Conservation (phyloP, 2,113 vertebrate species). For the Pyxicephalus adspersus region DNA sequence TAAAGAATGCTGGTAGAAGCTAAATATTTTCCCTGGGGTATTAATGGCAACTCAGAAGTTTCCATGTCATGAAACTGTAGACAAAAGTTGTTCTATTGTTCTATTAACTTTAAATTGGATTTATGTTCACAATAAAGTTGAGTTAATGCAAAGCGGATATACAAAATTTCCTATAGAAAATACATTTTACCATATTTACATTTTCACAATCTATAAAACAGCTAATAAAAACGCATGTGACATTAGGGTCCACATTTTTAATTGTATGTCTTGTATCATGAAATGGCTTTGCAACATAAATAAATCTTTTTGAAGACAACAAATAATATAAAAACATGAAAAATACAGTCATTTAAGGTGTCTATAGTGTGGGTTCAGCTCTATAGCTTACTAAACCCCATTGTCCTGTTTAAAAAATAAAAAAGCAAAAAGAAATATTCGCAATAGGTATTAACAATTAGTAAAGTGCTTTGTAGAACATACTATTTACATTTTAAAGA, state of each 20-base stretch:
- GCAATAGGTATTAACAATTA: conserved; percentile 63
- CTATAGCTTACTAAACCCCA: conserved; percentile 12
- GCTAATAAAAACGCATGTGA: background rate
- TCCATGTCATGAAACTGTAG: too few species aligned
- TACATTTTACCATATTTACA: too few species aligned
- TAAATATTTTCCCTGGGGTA: too few species aligned
- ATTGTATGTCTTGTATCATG: conserved; percentile 15
- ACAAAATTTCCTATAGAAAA: too few species aligned
- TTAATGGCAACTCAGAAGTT: too few species aligned
- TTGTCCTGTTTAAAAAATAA: conserved; percentile 18
- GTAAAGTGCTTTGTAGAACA: conserved; percentile 89
- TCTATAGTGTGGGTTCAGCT: conserved; percentile 63
- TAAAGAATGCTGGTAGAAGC: too few species aligned
- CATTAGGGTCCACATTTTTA: conserved; percentile 1
- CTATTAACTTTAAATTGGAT: too few species aligned
- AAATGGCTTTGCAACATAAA: conserved; percentile 46
- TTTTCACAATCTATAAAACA: too few species aligned
- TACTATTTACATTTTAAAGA: conserved; percentile 13
- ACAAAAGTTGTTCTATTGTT: too few species aligned
- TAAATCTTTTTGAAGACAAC: conserved; percentile 40
- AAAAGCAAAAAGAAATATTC: conserved; percentile 60
- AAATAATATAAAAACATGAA: conserved; percentile 39
- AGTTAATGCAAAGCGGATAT: too few species aligned
- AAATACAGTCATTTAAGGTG: conserved; percentile 38
- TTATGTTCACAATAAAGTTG: too few species aligned